Conservation (phyloP, 2,113 vertebrate genomes). For the Nothoprocta perdicaria region DNA sequence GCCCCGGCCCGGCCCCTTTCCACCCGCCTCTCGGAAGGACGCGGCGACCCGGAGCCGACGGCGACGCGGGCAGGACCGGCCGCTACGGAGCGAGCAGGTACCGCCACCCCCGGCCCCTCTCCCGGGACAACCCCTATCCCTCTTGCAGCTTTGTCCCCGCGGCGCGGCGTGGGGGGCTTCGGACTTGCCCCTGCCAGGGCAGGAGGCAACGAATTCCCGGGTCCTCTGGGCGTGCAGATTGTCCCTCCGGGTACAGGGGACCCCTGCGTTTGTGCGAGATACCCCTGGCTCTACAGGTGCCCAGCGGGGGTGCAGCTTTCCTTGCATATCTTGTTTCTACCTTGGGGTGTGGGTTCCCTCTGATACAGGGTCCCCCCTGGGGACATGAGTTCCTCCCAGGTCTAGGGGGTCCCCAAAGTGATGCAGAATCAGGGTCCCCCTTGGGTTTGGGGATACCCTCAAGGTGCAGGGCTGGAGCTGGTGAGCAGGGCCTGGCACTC, state of each 20-base stretch:
- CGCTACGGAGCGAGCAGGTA: conserved; percentile 23
- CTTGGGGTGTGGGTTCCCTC: too few species aligned
- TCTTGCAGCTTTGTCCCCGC: neutral
- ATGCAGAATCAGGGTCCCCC: neutral
- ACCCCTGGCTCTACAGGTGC: neutral
- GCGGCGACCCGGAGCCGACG: neutral
- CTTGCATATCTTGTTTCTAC: too few species aligned
- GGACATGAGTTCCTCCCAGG: too few species aligned
- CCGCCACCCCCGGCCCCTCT: neutral
- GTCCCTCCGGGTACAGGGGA: too few species aligned
- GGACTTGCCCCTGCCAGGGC: neutral
- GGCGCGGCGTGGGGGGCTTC: fast-evolving
- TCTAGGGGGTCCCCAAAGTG: neutral
- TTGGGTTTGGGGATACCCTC: neutral
- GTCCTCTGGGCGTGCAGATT: too few species aligned
- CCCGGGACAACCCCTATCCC: neutral
- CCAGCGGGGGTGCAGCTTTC: neutral
- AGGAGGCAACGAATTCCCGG: neutral
- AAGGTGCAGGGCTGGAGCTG: neutral
- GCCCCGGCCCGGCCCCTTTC: neutral
- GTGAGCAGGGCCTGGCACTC: neutral
- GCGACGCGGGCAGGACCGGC: neutral
- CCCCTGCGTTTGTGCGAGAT: neutral
- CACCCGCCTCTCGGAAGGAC: neutral
- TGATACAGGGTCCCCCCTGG: too few species aligned